A percentile compares a stretch with the other conserved stretches of the same genome.
Conservation (phyloP, 2,888 invertebrate species). For the Callosobruchus maculatus region DNA sequence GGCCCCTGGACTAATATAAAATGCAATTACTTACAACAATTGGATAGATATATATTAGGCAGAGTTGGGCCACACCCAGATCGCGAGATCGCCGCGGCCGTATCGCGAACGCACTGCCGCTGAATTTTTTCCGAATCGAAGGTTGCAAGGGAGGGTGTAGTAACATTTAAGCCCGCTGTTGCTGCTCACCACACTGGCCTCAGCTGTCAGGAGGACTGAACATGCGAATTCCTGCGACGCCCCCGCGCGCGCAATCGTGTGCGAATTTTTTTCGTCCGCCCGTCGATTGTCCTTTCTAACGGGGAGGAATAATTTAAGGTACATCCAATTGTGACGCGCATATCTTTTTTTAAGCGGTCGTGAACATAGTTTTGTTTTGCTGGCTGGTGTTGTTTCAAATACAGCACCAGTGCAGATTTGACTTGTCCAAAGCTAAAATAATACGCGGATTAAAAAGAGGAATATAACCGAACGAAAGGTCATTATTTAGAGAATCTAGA, state of each 20-base stretch:
- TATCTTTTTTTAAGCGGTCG: not conserved
- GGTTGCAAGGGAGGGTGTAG: slow-evolving; percentile 14
- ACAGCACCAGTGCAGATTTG: too few species aligned
- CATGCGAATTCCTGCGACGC: not conserved
- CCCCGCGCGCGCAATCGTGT: not conserved
- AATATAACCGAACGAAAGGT: too few species aligned
- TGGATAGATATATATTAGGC: slow-evolving; percentile 12
- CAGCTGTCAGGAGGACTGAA: slow-evolving; percentile 8
- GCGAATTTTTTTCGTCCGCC: not conserved
- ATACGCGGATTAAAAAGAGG: too few species aligned
- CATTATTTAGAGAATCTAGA: too few species aligned
- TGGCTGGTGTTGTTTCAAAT: not conserved
- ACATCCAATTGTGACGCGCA: not conserved
- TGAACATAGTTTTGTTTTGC: not conserved
- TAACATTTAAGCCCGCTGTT: slow-evolving; percentile 8
- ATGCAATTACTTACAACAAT: slow-evolving; percentile 12
- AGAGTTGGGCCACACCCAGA: slow-evolving; percentile 8
- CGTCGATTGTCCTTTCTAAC: not conserved
- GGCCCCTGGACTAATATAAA: slow-evolving; percentile 4
- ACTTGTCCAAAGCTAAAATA: too few species aligned
- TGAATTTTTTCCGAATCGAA: slow-evolving; percentile 7
- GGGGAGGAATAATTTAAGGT: not conserved
- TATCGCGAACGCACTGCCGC: slow-evolving; percentile 12
- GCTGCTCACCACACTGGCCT: slow-evolving; percentile 7
- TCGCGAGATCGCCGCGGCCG: not conserved